Base-by-base conservation (phyloP, 1,140 invertebrate genomes). In the Drusus annulatus region DNA sequence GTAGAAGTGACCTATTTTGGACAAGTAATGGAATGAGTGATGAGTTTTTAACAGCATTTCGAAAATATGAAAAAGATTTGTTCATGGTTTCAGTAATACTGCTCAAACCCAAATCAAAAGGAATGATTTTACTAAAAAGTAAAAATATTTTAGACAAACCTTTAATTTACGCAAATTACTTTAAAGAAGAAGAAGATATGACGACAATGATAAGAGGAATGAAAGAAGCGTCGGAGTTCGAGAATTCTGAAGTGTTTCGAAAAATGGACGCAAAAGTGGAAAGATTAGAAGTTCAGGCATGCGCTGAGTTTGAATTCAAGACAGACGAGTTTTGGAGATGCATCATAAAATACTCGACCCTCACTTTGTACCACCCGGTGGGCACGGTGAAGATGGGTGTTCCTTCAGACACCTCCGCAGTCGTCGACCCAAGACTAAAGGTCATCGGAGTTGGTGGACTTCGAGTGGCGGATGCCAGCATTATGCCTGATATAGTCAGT, bases 391-490 rank as follows among this genome's bases (percentile, higher is more conserved):
- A 92, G 85, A 95, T 95, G 93, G 93, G 93, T 0, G 88, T 90
- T 0, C n/a, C 7, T 0, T 80, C 65, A 6, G 93, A 94, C 84
- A 86, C 86, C 1, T 85, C 85, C 13, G 91, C 93, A 0, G 93
- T 94, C 0, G 93, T 94, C 0, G 92, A 94, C 85, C 82, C 89
- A 0, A 85, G 91, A 36, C 84, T 93, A 2, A 87, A 90, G 51
- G 93, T 95, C 0, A 87, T 92, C 16, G 94, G 94, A 0, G 84
- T 94, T 0, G 75, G 84, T 0, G 86, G 89, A 0, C 84, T 95
- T 0, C 86, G 94, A 7, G 93, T 95, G 0, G 90, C 93, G 3
- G 94, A 95, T 83, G 93, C 92, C 1, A 94, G 93, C 75, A 91
- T 95, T 1, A 95, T 95, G 93, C 94, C 94, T 2, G 89, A 86